Evolutionary conservation across 2,113 vertebrate genomes (phyloP), one percentile per base, ranked within the genome.

Genomic region (Lepidothrix coronata): DNA sequence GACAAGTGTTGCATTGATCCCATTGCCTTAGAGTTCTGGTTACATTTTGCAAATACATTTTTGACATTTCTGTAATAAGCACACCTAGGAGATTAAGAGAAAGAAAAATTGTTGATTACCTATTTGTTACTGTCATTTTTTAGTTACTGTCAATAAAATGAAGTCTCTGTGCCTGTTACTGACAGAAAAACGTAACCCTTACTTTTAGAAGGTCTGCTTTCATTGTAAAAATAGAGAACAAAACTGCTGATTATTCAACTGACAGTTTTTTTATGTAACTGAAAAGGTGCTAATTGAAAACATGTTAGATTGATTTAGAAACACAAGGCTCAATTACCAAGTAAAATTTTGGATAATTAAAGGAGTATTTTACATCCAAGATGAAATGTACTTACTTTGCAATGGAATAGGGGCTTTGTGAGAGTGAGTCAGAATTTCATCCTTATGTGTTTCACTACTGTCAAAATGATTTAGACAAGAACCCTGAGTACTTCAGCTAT

Each of bases 221-320:
- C 48, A 54, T 46, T 54, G 37, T 44, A 92, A 84, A 90, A 92
- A 41, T 67, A 81, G 39, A 91, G 81, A 94, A 85, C 13, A 96
- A 95, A 92, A 57, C 62, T 91, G 73, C 58, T 94, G 58, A 91
- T 95, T 92, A 89, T 93, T 96, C 81, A 87, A 22, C 51, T 82
- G 68, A 68, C 81, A 88, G 39, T 89, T 37, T 92, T 95, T 95
- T 91, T 88, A 46, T 0, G 0, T 74, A 92, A 67, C 65, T 87
- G 46, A 68, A 91, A 95, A 92, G 57, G 68, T 96, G 57, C 23
- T 93, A 88, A 82, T 58, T 88, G 79, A 87, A 94, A 91, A 93
- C 8, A 88, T 68, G 24, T 49, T 93, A 77, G 39, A 77, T 30
- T 88, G 39, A 72, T 86, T 94, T 92, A 88, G 83, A 92, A 93